A percentile compares a stretch with the other conserved stretches of the same genome.
Conservation (phyloP, 2,113 vertebrate species). For the Rallus limicola region DNA sequence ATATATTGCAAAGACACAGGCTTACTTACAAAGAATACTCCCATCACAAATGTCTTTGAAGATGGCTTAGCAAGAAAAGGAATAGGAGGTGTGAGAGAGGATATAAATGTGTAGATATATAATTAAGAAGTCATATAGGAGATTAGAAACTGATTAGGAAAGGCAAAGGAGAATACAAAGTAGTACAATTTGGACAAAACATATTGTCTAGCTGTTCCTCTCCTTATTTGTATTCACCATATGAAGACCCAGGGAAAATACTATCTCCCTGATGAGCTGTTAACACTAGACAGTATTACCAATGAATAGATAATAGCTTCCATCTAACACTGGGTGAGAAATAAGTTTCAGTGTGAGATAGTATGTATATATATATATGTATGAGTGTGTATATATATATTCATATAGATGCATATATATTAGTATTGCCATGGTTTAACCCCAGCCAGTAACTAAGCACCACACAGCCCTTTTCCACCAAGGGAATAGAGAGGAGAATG, state of each 20-base stretch:
- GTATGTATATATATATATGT: background rate
- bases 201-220: background rate
- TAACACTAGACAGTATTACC: background rate
- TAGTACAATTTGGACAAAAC: background rate
- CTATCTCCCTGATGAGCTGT: background rate
- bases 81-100: background rate
- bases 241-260: background rate
- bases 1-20: background rate
- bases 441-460: no score
- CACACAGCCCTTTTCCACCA: no score
- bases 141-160: background rate
- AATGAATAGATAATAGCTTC: background rate
- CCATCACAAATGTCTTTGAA: background rate
- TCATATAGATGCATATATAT: background rate
- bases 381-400: no score
- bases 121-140: constrained; percentile 20
- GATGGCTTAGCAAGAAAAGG: background rate
- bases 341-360: background rate
- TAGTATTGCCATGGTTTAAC: no score
- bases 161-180: background rate
- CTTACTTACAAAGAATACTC: background rate
- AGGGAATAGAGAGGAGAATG: no score
- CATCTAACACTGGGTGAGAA: background rate
- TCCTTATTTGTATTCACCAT: constrained; percentile 15
- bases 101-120: background rate